Evolutionary conservation across 1,140 invertebrate species (phyloP).

Genomic region (Cataglyphis hispanica): DNA sequence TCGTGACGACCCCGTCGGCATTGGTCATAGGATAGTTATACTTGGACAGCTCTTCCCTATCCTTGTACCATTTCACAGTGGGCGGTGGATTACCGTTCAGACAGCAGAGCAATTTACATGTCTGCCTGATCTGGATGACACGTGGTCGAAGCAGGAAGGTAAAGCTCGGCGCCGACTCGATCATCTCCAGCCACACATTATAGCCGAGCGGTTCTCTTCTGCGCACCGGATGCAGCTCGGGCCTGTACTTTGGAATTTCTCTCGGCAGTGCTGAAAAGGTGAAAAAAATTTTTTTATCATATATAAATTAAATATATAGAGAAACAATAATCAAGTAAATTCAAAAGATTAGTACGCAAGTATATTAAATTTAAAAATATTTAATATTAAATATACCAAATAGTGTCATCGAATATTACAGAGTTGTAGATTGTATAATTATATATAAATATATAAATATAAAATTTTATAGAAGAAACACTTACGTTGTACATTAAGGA

Average conservation of each 20-base stretch:
- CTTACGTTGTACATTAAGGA: conserved; percentile 98
- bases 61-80: conserved; percentile 97
- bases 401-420: too few species aligned
- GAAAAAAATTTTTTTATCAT: background rate
- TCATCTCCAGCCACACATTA: conserved; percentile 95
- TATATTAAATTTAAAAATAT: background rate
- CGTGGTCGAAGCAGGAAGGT: conserved; percentile 98
- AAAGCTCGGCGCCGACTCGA: conserved; percentile 96
- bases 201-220: conserved; percentile 93
- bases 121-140: conserved; percentile 97
- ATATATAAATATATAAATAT: too few species aligned
- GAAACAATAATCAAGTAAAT: too few species aligned
- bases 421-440: background rate
- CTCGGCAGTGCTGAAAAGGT: conserved; percentile 91
- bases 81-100: conserved; percentile 97
- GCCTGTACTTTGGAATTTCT: conserved; percentile 92
- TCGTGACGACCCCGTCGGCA: conserved; percentile 97
- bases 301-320: background rate
- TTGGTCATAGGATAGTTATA: conserved; percentile 96
- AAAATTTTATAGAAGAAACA: conserved; percentile 61
- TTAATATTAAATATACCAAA: background rate
- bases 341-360: too few species aligned
- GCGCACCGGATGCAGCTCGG: conserved; percentile 91
- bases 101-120: conserved; percentile 99
- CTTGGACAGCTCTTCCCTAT: conserved; percentile 95